Base-by-base conservation (phyloP, 2,888 invertebrate genomes). In the Drosophila demipolita region DNA sequence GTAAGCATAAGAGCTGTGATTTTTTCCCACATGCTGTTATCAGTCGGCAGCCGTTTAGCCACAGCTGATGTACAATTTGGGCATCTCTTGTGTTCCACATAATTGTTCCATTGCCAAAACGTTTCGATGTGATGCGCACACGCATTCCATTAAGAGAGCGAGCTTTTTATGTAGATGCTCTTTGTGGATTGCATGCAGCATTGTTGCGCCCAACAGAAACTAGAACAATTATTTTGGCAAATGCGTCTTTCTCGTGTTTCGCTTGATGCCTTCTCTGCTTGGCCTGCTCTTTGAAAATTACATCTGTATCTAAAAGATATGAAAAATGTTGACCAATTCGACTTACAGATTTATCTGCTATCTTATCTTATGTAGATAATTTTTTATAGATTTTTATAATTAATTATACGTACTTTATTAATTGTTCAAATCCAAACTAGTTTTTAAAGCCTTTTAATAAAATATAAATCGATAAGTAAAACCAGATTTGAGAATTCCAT, bases 161-260 rank as follows among this genome's bases (percentile, higher is more conserved):
- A 52, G 65, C 59, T 61, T 66, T 54, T 29, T 4, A 29, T 60
- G 69, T 74, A 65, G 67, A 59, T 42, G 36, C 11, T 17, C n/a
- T 48, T 78, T 76, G 87, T 86, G 87, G 84, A 88, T 55, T 6
- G 29, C 29, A 80, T 50, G 26, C 48, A 26, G 42, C 48, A 48
- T 50, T 75, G 57, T 60, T 68, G 68, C 64, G 55, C 42, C 20
- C 55, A 23, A n/a, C 33, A 54, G 15, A 75, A 85, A 75, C 66
- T 87, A 73, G 80, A 76, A 80, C 85, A 88, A 74, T 61, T 66
- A 40, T 61, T 76, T 78, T 55, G 50, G 12, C 65, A 60, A 66
- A 68, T 71, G 20, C 45, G 55, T 55, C 58, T 71, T 23, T 45
- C 15, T 3, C 63, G 65, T 66, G 26, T 58, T 65, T 66, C 49